phyloP scores from a whole-genome alignment of 1,140 invertebrate genomes.

The Eueides isabella region DNA sequence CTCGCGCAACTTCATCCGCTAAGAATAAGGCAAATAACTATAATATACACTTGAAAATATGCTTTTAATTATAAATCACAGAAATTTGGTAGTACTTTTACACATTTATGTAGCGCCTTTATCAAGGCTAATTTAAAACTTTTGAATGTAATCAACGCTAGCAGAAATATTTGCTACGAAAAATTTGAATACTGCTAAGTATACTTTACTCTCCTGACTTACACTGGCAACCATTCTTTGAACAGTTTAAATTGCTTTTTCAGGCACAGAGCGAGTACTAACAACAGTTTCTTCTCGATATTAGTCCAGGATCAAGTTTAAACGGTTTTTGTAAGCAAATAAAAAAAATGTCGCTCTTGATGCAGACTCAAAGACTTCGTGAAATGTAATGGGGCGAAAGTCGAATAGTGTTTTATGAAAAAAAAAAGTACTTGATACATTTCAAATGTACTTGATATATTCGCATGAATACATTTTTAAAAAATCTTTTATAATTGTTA shows the following conservation, averaged over 20 bases:
- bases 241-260: conserved; percentile 78
- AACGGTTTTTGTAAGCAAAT: conserved; percentile 54
- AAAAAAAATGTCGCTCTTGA: conserved; percentile 45
- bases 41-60: no score
- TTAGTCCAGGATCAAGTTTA: conserved; percentile 68
- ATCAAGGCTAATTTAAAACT: neutral
- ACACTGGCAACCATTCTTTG: conserved; percentile 43
- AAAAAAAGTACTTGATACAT: neutral
- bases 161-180: neutral
- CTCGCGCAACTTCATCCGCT: no score
- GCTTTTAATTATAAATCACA: no score
- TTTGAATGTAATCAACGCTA: neutral
- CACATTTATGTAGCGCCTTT: neutral
- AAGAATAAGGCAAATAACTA: no score
- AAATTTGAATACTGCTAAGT: neutral
- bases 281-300: conserved; percentile 68
- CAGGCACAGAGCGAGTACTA: conserved; percentile 66
- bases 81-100: neutral
- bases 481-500: no score
- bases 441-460: no score
- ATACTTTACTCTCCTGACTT: conserved; percentile 39
- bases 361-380: conserved; percentile 36
- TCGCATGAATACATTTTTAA: no score
- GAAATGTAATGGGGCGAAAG: conserved; percentile 9
- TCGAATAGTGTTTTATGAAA: neutral